Evolutionary conservation across 2,113 vertebrate species (phyloP), one percentile per base, ranked within the genome.

Genomic region (Hylia prasina): DNA sequence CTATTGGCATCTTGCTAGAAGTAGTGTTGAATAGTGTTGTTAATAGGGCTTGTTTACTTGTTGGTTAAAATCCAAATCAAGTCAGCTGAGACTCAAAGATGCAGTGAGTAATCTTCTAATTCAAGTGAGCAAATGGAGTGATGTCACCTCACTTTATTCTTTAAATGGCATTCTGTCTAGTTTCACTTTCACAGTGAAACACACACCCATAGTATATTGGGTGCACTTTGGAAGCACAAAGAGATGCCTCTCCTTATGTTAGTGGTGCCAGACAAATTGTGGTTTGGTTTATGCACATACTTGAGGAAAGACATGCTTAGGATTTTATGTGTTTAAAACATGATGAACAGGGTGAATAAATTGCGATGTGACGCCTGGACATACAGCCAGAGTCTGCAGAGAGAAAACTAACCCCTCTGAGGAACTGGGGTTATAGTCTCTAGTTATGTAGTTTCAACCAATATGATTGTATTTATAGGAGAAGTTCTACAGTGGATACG

Each of bases 1-100:
- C 1, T 87, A 63, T 48, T 88, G 79, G 87, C 84, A 96, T 94
- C 91, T 85, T 92, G 78, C 89, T 88, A 89, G 94, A 94, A 69
- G 81, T 73, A 61, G 72, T 83, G 78, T 93, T 94, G 92, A 95
- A 96, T 79, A 91, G 83, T 87, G 90, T 80, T 87, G 86, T 87
- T 97, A 97, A 92, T 95, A 71, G 94, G 91, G 79, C 89, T 97
- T 95, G 95, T 95, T 97, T 96, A 95, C 93, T 94, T 85, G 93
- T 92, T 97, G 97, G 96, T 96, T 89, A 87, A 91, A 92, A 90
- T 96, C 96, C 96, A 97, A 89, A 92, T 89, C 2, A 0, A 64
- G 94, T 97, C 97, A 97, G 96, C 96, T 97, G 97, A 96, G 92
- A 92, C 63, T 66, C 19, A 2, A 96, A 97, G 94, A 82, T 69